Evolutionary conservation across 1,140 invertebrate genomes (phyloP), one percentile per base, ranked within the genome.

Genomic region (Musca domestica): DNA sequence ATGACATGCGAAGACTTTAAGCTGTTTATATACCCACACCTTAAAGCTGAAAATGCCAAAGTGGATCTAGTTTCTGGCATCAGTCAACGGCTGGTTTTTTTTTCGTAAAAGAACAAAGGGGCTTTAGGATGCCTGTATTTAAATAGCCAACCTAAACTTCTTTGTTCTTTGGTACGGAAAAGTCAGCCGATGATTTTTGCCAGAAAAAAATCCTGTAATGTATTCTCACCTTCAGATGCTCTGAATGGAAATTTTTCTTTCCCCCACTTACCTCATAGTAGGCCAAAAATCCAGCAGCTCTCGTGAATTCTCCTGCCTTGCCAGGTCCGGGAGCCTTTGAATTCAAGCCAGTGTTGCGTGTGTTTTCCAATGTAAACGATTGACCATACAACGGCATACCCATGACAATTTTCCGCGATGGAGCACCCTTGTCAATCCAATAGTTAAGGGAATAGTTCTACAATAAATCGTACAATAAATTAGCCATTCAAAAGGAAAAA

Each of bases 311-410:
- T 7, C 94, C 94, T 10, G 90, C 88, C 70, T 88, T 85, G 2
- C 94, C 93, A 17, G 89, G 88, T 10, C 88, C 88, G 23, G 89
- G 86, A 0, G 92, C 91, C 20, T 89, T 88, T 0, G 89, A 85
- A 75, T 93, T 92, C 2, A 95, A 76, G 0, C 88, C 90, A 72
- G 89, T 86, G 15, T 88, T 85, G 15, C 82, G 84, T 9, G 82
- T 76, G 73, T 84, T 83, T 34, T 83, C 80, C 19, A 93, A 77
- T 0, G 89, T 88, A 74, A 95, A 96, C 1, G 92, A 89, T 77
- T 95, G 92, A 0, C 94, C 94, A 76, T 96, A 96, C n/a, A 94
- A 78, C 1, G 93, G 94, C 86, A 96, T 92, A 63, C 94, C 94
- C 88, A 96, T 90, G 0, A 95, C 87, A 15, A 96, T 85, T 72